These are phyloP conservation scores for Melinaea marsaeus DNA, from an alignment of 2,888 invertebrate genomes.

Conservation along the genomic window DNA sequence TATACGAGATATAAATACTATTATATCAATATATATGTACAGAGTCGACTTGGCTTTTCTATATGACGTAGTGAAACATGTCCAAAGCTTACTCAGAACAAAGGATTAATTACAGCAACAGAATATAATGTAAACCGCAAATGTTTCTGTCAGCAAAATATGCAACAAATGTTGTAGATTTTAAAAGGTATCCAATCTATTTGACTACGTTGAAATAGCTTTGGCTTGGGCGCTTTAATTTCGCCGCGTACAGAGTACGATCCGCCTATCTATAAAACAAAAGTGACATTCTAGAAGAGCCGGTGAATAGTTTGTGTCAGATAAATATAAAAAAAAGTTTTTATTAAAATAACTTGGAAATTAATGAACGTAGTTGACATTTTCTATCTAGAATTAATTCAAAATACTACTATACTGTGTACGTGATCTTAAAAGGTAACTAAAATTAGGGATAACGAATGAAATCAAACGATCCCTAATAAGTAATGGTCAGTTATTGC, in stretches of 20 bases:
- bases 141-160: conserved; percentile 17
- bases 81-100: background rate
- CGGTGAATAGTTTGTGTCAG: background rate
- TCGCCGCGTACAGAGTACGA: conserved; percentile 19
- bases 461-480: conserved; percentile 61
- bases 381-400: background rate
- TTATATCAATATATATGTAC: no score
- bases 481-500: conserved; percentile 71
- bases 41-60: no score
- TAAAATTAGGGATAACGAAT: conserved; percentile 37
- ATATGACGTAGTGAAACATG: background rate
- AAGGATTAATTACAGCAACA: conserved; percentile 14
- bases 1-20: no score
- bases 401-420: background rate
- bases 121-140: conserved; percentile 16
- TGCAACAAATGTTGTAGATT: conserved; percentile 17
- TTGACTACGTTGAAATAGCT: conserved; percentile 26
- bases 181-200: conserved; percentile 24
- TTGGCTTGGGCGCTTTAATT: conserved; percentile 21
- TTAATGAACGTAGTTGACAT: no score
- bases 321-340: background rate
- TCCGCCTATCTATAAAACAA: conserved; percentile 13
- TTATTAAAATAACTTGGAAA: no score
- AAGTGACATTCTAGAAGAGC: conserved; percentile 6
- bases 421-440: conserved; percentile 1